Conservation (phyloP, 2,888 invertebrate species). For the Protodeltote pygarga region DNA sequence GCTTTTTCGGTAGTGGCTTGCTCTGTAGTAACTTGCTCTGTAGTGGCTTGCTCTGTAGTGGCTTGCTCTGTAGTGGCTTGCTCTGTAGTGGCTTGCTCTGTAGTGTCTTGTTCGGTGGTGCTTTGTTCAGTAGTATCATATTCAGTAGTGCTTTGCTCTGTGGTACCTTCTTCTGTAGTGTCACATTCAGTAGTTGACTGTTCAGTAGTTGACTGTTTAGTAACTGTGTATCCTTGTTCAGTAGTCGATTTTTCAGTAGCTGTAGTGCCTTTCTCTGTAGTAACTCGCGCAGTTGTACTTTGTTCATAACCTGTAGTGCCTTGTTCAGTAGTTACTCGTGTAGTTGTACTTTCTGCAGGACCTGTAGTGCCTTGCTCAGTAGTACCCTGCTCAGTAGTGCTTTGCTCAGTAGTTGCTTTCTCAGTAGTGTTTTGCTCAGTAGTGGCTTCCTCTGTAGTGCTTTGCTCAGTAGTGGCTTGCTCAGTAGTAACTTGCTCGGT, state of each 20-base stretch:
- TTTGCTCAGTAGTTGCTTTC: constrained; percentile 3
- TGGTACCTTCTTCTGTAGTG: too few relatives aligned
- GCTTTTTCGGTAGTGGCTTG: not conserved
- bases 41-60: not conserved
- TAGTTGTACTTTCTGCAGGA: too few relatives aligned
- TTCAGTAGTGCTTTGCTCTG: too few relatives aligned
- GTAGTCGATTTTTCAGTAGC: not conserved
- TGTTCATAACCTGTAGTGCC: constrained; percentile 4
- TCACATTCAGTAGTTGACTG: too few relatives aligned
- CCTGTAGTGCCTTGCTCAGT: constrained; percentile 1
- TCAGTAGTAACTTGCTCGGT: not conserved
- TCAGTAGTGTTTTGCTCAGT: constrained; percentile 9
- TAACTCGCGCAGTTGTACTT: constrained; percentile 6
- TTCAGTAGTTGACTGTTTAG: too few relatives aligned
- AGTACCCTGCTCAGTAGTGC: constrained; percentile 6
- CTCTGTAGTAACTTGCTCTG: constrained; percentile 13
- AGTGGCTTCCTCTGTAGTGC: constrained; percentile 15
- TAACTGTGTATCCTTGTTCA: too few relatives aligned
- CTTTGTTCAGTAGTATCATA: too few relatives aligned
- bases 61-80: constrained; percentile 1
- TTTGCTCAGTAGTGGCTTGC: too few relatives aligned
- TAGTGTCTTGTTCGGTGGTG: too few relatives aligned
- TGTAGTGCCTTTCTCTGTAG: constrained; percentile 2
- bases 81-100: constrained; percentile 4
- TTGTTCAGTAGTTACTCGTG: constrained; percentile 11